Evolutionary conservation across 1,140 invertebrate species (phyloP).

Genomic region (Mizuhopecten yessoensis): DNA sequence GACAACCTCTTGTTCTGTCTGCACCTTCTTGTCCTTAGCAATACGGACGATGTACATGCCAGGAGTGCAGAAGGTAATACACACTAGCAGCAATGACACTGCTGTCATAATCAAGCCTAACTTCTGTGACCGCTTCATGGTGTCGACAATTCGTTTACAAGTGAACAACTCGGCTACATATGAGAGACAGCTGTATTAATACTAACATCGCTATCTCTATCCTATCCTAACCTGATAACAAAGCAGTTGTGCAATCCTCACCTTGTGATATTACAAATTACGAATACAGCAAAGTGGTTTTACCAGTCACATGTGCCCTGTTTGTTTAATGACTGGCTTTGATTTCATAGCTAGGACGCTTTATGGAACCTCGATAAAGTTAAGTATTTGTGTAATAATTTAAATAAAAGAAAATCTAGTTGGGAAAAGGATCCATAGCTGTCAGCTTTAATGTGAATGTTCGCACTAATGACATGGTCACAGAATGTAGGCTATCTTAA

Average conservation of each 20-base stretch:
- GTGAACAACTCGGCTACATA: not conserved
- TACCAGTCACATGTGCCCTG: too few relatives aligned
- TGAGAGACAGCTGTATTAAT: not conserved
- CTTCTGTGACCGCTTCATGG: not conserved
- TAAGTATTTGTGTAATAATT: too few relatives aligned
- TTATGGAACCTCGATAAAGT: too few relatives aligned
- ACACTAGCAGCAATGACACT: not conserved
- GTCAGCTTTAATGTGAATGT: too few relatives aligned
- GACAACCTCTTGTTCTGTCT: not conserved
- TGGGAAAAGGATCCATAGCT: too few relatives aligned
- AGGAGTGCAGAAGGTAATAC: not conserved
- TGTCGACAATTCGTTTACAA: not conserved
- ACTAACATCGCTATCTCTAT: not conserved
- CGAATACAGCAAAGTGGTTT: too few relatives aligned
- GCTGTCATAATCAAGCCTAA: not conserved
- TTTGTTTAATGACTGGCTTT: too few relatives aligned
- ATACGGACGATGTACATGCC: not conserved
- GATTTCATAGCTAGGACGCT: too few relatives aligned
- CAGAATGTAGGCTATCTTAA: too few relatives aligned
- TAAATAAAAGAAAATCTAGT: too few relatives aligned
- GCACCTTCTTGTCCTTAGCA: not conserved
- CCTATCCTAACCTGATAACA: not conserved
- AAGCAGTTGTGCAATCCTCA: not conserved
- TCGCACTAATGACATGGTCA: too few relatives aligned
- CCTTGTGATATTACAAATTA: not conserved